These are phyloP conservation scores for Nyctalus aviator DNA, from an alignment of 2,797 vertebrate species.

Conservation along the genomic window DNA sequence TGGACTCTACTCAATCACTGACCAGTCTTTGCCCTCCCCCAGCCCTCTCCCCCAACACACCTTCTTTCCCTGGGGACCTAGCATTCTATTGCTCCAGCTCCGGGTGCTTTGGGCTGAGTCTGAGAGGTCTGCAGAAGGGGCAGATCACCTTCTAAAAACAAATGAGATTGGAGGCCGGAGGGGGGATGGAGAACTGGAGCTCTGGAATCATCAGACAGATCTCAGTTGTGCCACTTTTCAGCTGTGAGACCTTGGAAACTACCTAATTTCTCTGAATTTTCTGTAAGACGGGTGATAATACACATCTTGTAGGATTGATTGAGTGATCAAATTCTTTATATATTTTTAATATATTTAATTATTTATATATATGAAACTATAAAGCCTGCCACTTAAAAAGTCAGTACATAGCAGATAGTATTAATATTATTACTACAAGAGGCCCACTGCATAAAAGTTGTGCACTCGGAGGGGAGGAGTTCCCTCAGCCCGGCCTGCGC, in stretches of 20 bases:
- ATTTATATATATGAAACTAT: not conserved
- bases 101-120: not conserved
- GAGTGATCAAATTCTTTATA: not conserved
- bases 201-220: not conserved
- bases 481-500: too few species aligned
- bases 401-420: not conserved
- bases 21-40: conserved; percentile 71
- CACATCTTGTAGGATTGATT: not conserved
- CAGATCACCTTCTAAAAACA: not conserved
- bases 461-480: accelerated
- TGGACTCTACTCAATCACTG: conserved; percentile 45
- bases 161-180: not conserved
- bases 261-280: not conserved
- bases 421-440: not conserved
- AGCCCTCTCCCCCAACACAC: not conserved
- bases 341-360: not conserved
- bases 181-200: not conserved
- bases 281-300: not conserved
- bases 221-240: not conserved
- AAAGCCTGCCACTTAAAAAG: not conserved
- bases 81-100: not conserved
- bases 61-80: not conserved
- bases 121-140: not conserved
- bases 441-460: too few species aligned
- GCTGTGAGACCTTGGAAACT: conserved; percentile 37